A percentile compares a stretch with the other conserved stretches of the same genome.
phyloP scores from a whole-genome alignment of 2,797 vertebrate genomes.

The Onychomys torridus region DNA sequence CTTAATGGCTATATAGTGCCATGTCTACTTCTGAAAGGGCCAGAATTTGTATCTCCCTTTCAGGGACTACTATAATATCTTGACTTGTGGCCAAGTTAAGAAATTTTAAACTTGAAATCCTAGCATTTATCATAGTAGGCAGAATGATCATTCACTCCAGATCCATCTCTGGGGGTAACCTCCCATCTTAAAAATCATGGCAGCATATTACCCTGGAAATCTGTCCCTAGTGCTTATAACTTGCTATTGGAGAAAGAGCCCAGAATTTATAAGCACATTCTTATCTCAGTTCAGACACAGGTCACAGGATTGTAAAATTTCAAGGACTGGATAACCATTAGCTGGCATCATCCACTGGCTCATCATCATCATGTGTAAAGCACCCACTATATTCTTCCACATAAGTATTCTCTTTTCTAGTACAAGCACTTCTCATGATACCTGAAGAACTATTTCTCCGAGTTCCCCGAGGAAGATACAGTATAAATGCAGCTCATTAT shows the following conservation, averaged over 20 bases:
- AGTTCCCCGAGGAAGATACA: background rate
- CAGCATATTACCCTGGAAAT: background rate
- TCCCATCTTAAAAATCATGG: background rate
- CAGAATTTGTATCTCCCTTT: background rate
- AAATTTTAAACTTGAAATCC: background rate
- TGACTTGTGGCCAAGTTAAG: background rate
- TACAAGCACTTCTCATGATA: background rate
- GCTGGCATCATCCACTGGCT: background rate
- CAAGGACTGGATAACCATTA: background rate
- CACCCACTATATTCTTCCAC: background rate
- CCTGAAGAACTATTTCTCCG: background rate
- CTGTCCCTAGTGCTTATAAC: accelerated
- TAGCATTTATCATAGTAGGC: background rate
- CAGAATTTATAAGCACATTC: background rate
- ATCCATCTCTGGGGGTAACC: no score
- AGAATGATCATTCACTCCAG: background rate
- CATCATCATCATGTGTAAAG: background rate
- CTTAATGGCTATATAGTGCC: background rate
- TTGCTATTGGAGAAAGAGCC: background rate
- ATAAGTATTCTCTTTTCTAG: background rate
- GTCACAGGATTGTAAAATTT: background rate
- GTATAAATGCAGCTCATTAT: background rate
- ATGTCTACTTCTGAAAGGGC: background rate
- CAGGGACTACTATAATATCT: background rate
- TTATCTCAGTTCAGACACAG: background rate